Evolutionary conservation across 2,113 vertebrate genomes (phyloP), one percentile per base, ranked within the genome.

Genomic region (Crotophaga sulcirostris): DNA sequence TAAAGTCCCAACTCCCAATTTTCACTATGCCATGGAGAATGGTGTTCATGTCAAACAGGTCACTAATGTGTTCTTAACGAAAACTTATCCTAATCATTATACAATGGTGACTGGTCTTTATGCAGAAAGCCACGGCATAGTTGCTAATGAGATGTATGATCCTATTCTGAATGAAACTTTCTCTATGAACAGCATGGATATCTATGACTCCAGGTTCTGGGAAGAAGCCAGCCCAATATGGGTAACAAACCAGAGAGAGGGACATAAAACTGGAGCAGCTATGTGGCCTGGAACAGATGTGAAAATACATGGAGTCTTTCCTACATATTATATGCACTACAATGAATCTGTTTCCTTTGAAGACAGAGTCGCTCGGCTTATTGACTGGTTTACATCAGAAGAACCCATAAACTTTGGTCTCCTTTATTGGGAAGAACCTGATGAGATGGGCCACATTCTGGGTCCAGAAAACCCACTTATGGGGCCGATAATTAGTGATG

Each of bases 241-340:
- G 99, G 96, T 99, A 72, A 99, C 98, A 3, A 97, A 99, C 91
- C 99, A 99, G 97, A 98, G 94, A n/a, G 97, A 98, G 23, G 99
- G 99, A 60, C 97, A 98, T 38, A 97, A 91, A 16, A 99, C 98
- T 1, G 99, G 98, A 3, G 99, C 99, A 3, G 98, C 98, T 5
- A 99, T 99, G 99, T 99, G 99, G 99, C 99, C 99, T 1, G 99
- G 99, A 69, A 97, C 98, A 9, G 99, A 99, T 21, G 98, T 99
- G 47, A 97, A 98, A 89, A 99, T 99, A 94, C 98, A 98, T 2
- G 97, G 97, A 83, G 82, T 78, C 47, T 98, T 97, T 86, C 98
- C 99, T 21, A 98, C 98, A 1, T 90, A 96, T 52, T 99, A 98
- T 74, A 97, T 99, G 96, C 96, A 59, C 23, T 99, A 99, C 94